phyloP scores from a whole-genome alignment of 2,113 vertebrate species.

The Trematocara nigrifrons region DNA sequence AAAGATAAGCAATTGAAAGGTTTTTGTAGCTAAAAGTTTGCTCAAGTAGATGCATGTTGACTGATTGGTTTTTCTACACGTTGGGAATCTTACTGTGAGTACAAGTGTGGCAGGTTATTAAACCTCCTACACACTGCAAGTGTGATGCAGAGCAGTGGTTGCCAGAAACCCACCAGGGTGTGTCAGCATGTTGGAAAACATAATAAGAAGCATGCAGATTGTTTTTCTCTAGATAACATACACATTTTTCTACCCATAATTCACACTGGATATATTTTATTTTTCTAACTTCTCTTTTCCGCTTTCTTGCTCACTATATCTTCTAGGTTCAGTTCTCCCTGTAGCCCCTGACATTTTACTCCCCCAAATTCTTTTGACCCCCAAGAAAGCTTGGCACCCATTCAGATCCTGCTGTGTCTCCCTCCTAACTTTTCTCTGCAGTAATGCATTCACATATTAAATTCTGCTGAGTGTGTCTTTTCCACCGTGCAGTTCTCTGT shows the following conservation, averaged over 20 bases:
- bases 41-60: too few relatives aligned
- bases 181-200: not conserved
- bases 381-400: not conserved
- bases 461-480: not conserved
- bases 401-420: not conserved
- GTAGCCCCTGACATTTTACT: not conserved
- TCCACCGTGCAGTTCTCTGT: not conserved
- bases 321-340: not conserved
- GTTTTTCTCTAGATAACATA: not conserved
- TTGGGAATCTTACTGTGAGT: too few relatives aligned
- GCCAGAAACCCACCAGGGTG: too few relatives aligned
- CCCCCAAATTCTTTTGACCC: slow-evolving; percentile 1
- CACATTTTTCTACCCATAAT: not conserved
- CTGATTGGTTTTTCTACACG: too few relatives aligned
- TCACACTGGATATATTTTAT: not conserved
- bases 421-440: not conserved
- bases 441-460: not conserved
- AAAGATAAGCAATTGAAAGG: too few relatives aligned
- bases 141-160: too few relatives aligned
- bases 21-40: too few relatives aligned
- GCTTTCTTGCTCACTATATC: not conserved
- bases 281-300: not conserved
- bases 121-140: too few relatives aligned
- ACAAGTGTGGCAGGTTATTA: too few relatives aligned
- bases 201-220: not conserved